Evolutionary conservation across 2,113 vertebrate species (phyloP), one percentile per base, ranked within the genome.

Genomic region (Bos indicus): DNA sequence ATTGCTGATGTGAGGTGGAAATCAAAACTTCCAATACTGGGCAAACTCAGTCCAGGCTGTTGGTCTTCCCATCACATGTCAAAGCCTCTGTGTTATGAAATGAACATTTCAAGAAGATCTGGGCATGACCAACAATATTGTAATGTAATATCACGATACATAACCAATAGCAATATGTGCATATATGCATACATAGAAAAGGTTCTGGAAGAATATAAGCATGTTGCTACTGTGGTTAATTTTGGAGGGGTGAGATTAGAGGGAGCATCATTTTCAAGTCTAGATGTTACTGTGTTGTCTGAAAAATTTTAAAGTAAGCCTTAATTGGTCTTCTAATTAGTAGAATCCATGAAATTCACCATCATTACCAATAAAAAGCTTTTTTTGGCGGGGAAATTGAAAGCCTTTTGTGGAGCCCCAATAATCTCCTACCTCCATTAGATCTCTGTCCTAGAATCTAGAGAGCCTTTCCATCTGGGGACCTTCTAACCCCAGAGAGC

Each of bases 261-360:
- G 33, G 48, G 51, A 90, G 25, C 13, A 21, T 67, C 48, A 36
- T 4, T 92, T 74, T 93, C 82, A 97, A 93, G 56, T 94, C 87
- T 81, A 88, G 54, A 87, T 94, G 88, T 88, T 95, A 95, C 56
- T 94, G 60, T 77, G 86, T 60, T 97, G 52, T 95, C 91, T 90
- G 93, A 96, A 95, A 92, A 91, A 4, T 15, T 52, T 94, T 80
- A 33, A 97, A 91, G 83, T 67, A 80, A 91, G 81, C 7, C 83
- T 97, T 95, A 96, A 96, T 96, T 96, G 94, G 95, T 54, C 56
- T 98, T 96, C 96, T 97, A 83, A 98, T 98, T 97, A 97, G 93
- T n/a, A 95, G 94, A 95, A 93, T 86, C 94, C 60, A 90, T 97
- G 97, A 97, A 97, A 97, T 94, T 13, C 89, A 84, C 91, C 64